A percentile compares a stretch with the other conserved stretches of the same genome.
phyloP scores from a whole-genome alignment of 92 coral and sea anemone genomes.

The Virgularia gustaviana region DNA sequence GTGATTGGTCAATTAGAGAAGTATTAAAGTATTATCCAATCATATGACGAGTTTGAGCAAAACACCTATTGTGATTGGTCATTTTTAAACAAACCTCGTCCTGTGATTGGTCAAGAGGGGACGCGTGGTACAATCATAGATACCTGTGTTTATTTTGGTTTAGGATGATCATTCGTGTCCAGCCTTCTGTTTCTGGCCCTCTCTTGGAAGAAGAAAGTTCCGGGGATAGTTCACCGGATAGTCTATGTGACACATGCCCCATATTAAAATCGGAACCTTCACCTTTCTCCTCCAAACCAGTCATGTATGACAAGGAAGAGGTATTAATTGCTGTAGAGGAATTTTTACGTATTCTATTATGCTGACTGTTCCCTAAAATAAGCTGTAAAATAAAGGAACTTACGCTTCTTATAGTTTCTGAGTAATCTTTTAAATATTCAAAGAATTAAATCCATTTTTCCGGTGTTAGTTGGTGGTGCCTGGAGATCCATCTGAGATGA shows the following conservation, averaged over 20 bases:
- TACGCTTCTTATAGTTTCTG: no score
- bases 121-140: no score
- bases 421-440: no score
- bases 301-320: constrained; percentile 97
- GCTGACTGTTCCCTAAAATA: no score
- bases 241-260: constrained; percentile 89
- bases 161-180: constrained; percentile 76
- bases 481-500: constrained; percentile 88
- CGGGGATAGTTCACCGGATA: constrained; percentile 83
- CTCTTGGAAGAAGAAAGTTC: constrained; percentile 78
- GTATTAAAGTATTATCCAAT: neutral
- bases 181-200: constrained; percentile 78
- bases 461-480: constrained; percentile 85
- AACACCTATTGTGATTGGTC: neutral
- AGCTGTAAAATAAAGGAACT: no score
- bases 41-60: no score
- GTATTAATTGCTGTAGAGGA: no score
- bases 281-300: constrained; percentile 97
- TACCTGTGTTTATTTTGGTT: neutral
- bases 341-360: neutral
- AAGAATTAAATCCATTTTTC: no score
- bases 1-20: neutral
- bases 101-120: no score
- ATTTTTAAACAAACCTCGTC: no score
- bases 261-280: constrained; percentile 88